Base-by-base conservation (phyloP, 53 echinoderm and acorn worm genomes). In the Paelopatides confundens region DNA sequence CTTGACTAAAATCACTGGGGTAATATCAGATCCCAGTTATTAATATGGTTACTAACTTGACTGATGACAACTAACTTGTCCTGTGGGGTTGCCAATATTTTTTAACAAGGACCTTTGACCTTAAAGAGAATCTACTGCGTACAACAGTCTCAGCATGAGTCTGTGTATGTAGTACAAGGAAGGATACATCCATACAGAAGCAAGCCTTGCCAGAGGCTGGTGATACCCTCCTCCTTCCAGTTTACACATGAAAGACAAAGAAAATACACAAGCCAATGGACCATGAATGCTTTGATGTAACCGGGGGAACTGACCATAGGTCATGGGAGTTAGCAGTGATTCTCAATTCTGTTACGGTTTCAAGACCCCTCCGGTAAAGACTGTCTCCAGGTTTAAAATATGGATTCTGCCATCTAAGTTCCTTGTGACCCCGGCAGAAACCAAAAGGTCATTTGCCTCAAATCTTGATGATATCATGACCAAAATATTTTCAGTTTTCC, bases 101-200 rank as follows among this genome's bases (percentile, higher is more conserved):
- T n/a, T 74, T 74, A 74, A 74, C 74, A 74, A 74, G 74, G 74
- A 74, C 74, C 74, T 74, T 39, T 74, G 74, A 74, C 74, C 39
- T 74, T 15, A 43, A n/a, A 5, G 28, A 43, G 24, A 43, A 46
- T 39, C 74, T 46, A 74, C 74, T 33, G 18, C 48, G 5, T 74
- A 74, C 74, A 74, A 74, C 46, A 6, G 74, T 74, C 74, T 74
- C 74, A 74, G 40, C 40, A 74, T 37, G 74, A 24, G 15, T 74
- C 39, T 12, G 36, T 33, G 68, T 68, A 18, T 74, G 39, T 43
- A 43, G 46, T 74, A 39, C 74, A 39, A 74, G 24, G 35, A 33
- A 48, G 48, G 40, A 74, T 13, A 74, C 40, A 39, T 58, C 58
- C 58, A 58, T 21, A 21, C 6, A 58, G 27, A 39, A 74, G 24